Base-by-base conservation (phyloP, 2,113 vertebrate genomes). In the Urocitellus parryii region DNA sequence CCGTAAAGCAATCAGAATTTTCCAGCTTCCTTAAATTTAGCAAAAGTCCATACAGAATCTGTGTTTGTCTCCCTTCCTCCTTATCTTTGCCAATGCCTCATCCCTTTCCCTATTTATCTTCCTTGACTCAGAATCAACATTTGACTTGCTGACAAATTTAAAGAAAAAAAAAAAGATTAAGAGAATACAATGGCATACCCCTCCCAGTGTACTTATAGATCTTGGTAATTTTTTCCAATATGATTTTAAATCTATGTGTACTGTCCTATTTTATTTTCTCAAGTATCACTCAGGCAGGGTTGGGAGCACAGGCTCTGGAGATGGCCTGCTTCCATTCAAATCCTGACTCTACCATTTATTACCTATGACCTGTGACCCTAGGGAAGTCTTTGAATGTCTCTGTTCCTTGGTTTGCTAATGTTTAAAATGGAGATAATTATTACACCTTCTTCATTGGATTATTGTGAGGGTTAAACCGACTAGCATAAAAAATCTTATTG, bases 101-200 rank as follows among this genome's bases (percentile, higher is more conserved):
- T 29, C 11, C 27, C n/a, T 74, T 0, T 63, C 51, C 20, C 20
- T 2, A 0, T 37, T 27, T 48, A 34, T 48, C 74, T 88, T 25
- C 39, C 8, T 27, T 45, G 14, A 82, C 12, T 32, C 2, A 29
- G 34, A 88, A 67, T 91, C n/a, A 45, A 24, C 29, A 51, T 93
- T 87, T 95, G 89, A 12, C 70, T 88, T 74, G 56, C 24, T 95
- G 24, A 45, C 61, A 94, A 82, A 68, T 32, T 78, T 79, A 88
- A 96, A 45, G 25, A 37, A 68, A 68, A 42, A 42, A 42, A 42
- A 63, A 87, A 58, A 74, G 32, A 37, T 6, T 6, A 32, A 82
- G 77, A 80, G 20, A 76, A 53, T 70, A 18, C 32, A 76, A 72
- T 91, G 25, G 17, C 12, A 2, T 20, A 76, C 4, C 63, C 39